Evolutionary conservation across 2,113 vertebrate genomes (phyloP).

Genomic region (Paracanthobrama guichenoti): DNA sequence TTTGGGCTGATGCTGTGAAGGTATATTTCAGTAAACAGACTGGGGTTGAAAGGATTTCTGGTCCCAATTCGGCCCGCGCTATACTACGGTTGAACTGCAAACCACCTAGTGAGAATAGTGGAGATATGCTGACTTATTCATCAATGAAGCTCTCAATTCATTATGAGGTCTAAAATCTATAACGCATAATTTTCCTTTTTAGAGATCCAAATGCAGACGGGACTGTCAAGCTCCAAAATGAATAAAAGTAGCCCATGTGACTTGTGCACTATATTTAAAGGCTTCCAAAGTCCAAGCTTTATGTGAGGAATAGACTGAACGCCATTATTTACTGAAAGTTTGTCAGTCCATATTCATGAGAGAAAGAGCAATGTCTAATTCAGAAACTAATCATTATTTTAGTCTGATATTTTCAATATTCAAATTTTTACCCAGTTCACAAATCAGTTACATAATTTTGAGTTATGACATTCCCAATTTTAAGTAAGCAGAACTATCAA

Average conservation of each 20-base stretch:
- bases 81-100: slow-evolving; percentile 15
- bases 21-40: slow-evolving; percentile 52
- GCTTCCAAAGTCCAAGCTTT: neutral
- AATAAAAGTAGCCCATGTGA: neutral
- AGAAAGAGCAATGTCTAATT: no score
- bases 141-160: slow-evolving; percentile 28
- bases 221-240: neutral
- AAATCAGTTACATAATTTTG: no score
- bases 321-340: neutral
- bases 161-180: slow-evolving; percentile 19
- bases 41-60: slow-evolving; percentile 32
- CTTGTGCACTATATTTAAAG: neutral
- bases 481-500: no score
- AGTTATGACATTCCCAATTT: no score
- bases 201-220: neutral
- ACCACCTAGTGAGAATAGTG: neutral
- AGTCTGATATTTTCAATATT: no score
- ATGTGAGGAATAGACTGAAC: neutral
- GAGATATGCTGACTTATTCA: slow-evolving; percentile 28
- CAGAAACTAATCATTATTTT: no score
- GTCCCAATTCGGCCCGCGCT: slow-evolving; percentile 1
- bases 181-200: neutral
- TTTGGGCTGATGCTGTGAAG: slow-evolving; percentile 30
- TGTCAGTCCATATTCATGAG: neutral
- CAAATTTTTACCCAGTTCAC: no score